Evolutionary conservation across 2,797 vertebrate species (phyloP).

Genomic region (Dendrocincla tyrannina): DNA sequence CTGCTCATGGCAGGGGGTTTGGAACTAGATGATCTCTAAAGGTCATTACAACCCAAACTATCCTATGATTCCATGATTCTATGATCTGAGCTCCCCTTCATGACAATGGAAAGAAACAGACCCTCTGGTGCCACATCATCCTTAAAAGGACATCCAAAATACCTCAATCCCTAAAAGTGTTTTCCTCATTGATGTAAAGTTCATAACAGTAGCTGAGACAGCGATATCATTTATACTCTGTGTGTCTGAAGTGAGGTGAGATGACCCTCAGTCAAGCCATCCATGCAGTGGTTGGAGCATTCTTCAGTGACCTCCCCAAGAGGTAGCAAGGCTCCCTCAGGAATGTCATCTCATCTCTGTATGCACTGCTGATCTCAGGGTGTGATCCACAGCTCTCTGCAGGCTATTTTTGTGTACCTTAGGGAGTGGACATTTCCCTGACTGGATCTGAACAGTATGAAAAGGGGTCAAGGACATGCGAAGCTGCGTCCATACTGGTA

Average conservation of each 20-base stretch:
- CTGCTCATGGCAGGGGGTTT: neutral
- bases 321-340: neutral
- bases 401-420: neutral
- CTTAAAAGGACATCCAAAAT: neutral
- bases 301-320: neutral
- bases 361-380: neutral
- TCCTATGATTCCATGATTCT: neutral
- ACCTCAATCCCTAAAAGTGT: neutral
- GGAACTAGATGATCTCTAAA: neutral
- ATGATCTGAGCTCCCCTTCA: neutral
- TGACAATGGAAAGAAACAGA: neutral
- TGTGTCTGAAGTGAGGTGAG: neutral
- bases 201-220: neutral
- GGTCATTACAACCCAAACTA: neutral
- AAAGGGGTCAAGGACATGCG: neutral
- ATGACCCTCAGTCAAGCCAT: neutral
- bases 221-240: neutral
- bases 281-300: neutral
- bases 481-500: neutral
- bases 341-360: neutral
- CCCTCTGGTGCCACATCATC: accelerated
- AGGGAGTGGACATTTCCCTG: neutral
- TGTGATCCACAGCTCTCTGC: neutral
- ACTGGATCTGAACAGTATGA: neutral
- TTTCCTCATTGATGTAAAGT: neutral